These are phyloP conservation scores for Tiliacea citrago DNA, from an alignment of 2,888 invertebrate species.

Conservation along the genomic window DNA sequence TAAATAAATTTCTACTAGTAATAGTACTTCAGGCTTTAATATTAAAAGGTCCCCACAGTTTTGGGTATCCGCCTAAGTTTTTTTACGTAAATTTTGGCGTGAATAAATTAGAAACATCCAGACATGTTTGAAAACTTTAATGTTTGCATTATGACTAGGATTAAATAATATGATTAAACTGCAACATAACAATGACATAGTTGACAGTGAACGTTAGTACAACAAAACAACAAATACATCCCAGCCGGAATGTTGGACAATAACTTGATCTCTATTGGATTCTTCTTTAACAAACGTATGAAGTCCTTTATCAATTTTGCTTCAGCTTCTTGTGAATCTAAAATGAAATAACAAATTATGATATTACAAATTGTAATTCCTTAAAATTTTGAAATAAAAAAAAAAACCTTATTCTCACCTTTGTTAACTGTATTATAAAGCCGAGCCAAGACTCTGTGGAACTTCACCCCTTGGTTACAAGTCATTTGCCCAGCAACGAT, in stretches of 20 bases:
- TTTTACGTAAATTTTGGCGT: too few relatives aligned
- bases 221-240: too few relatives aligned
- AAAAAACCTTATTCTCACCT: neutral
- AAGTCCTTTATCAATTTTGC: neutral
- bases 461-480: neutral
- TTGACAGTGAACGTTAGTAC: too few relatives aligned
- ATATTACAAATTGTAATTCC: too few relatives aligned
- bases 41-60: too few relatives aligned
- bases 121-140: neutral
- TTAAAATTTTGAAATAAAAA: too few relatives aligned
- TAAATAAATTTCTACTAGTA: neutral
- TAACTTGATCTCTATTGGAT: constrained; percentile 4
- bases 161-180: neutral
- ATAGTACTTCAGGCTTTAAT: too few relatives aligned
- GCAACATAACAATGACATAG: too few relatives aligned
- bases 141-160: neutral
- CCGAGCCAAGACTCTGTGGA: neutral
- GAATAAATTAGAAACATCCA: too few relatives aligned
- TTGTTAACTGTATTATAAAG: neutral
- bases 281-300: neutral
- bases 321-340: neutral
- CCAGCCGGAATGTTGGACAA: too few relatives aligned
- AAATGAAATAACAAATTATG: neutral
- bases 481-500: neutral
- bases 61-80: too few relatives aligned